Evolutionary conservation across 2,113 vertebrate genomes (phyloP).

Genomic region (Acinonyx jubatus): DNA sequence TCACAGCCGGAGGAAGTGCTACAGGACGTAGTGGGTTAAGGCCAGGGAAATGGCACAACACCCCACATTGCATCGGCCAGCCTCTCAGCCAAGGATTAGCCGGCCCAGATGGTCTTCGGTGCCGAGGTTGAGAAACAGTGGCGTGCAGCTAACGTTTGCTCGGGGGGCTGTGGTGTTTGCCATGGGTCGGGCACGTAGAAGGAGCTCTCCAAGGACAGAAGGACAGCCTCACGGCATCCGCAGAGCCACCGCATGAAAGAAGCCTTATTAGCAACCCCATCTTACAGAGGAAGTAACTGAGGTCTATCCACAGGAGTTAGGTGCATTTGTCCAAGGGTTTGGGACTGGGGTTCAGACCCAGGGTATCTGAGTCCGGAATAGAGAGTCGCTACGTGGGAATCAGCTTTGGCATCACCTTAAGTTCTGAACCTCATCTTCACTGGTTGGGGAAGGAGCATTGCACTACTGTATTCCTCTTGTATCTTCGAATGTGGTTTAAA

Average conservation of each 20-base stretch:
- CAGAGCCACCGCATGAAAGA: too few relatives aligned
- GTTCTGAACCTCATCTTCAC: too few relatives aligned
- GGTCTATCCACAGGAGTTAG: background rate
- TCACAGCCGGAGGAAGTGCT: background rate
- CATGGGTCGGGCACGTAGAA: accelerated
- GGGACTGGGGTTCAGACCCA: background rate
- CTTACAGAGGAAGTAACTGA: background rate
- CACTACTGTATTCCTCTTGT: accelerated
- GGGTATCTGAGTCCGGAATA: background rate
- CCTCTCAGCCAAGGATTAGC: too few relatives aligned
- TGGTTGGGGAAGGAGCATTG: background rate
- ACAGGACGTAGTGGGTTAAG: background rate
- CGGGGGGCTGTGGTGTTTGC: too few relatives aligned
- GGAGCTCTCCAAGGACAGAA: background rate
- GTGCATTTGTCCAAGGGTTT: background rate
- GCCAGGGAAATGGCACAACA: background rate
- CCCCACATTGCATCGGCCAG: background rate
- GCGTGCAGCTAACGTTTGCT: too few relatives aligned
- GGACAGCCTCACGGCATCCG: too few relatives aligned
- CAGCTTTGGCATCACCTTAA: accelerated
- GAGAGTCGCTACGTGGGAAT: accelerated
- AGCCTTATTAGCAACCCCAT: background rate
- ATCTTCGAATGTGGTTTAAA: too few relatives aligned
- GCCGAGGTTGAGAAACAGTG: background rate
- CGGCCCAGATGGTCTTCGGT: accelerated